Conservation (phyloP, 2,797 vertebrate species). For the Darevskia mixta region DNA sequence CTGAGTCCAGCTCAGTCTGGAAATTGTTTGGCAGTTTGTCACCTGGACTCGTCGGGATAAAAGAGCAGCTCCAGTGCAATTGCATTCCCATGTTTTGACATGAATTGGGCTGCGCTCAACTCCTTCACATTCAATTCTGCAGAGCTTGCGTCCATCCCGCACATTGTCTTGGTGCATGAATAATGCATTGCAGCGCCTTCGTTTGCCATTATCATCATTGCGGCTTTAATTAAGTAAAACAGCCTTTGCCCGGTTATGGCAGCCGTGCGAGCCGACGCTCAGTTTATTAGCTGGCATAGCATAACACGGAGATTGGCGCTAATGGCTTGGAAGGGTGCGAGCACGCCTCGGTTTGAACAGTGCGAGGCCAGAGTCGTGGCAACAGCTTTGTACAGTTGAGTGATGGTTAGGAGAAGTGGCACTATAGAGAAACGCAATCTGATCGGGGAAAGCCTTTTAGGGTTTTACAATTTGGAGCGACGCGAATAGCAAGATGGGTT, state of each 20-base stretch:
- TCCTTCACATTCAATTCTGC: not conserved
- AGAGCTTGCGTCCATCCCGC: not conserved
- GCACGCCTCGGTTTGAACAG: not conserved
- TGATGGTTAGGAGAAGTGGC: not conserved
- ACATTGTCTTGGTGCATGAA: not conserved
- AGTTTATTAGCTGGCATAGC: not conserved
- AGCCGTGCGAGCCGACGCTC: too few relatives aligned
- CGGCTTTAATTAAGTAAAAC: conserved; percentile 23
- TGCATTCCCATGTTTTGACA: not conserved
- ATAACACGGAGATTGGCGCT: not conserved
- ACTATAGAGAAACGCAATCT: not conserved
- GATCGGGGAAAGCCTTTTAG: not conserved
- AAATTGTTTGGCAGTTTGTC: not conserved
- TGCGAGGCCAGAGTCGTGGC: not conserved
- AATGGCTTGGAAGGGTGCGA: not conserved
- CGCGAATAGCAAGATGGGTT: not conserved
- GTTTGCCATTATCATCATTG: not conserved
- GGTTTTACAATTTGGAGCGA: not conserved
- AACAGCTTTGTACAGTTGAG: not conserved
- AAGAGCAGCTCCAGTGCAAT: not conserved
- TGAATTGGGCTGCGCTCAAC: not conserved
- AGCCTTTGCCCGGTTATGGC: not conserved
- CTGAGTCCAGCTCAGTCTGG: not conserved
- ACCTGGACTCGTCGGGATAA: not conserved
- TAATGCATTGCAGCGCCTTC: not conserved